Evolutionary conservation across 2,888 invertebrate genomes (phyloP).

Genomic region (Coelogynopora nodosa): DNA sequence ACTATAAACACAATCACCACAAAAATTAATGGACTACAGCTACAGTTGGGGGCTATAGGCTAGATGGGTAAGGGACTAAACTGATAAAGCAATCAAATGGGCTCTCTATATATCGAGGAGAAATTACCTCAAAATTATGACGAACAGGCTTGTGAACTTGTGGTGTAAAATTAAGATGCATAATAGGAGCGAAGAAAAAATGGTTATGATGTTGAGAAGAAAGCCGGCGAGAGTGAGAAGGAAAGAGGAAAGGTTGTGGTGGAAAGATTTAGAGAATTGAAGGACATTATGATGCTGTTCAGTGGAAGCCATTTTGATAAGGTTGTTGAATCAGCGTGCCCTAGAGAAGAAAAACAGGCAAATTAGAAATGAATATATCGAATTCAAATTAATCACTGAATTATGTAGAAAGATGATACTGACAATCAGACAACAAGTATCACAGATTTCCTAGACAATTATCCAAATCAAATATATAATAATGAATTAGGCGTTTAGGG

Average conservation of each 20-base stretch:
- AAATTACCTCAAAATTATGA: slow-evolving; percentile 23
- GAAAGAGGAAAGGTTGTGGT: neutral
- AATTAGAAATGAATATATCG: neutral
- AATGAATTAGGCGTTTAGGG: no score
- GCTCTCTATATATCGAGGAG: neutral
- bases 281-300: neutral
- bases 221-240: neutral
- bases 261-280: neutral
- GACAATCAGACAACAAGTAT: no score
- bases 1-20: neutral
- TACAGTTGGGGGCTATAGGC: neutral
- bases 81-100: neutral
- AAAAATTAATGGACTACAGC: no score
- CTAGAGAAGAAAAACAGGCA: slow-evolving; percentile 25
- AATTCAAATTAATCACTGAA: neutral
- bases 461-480: no score
- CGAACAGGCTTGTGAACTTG: slow-evolving; percentile 15
- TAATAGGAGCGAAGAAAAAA: neutral
- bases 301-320: slow-evolving; percentile 28
- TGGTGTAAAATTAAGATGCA: neutral
- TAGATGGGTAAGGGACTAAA: neutral
- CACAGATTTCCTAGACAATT: no score
- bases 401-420: no score
- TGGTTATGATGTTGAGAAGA: neutral
- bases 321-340: slow-evolving; percentile 28